A percentile compares a stretch with the other conserved stretches of the same genome.
These are phyloP conservation scores for Gasterosteus aculeatus DNA, from an alignment of 2,113 vertebrate genomes.

Conservation along the genomic window DNA sequence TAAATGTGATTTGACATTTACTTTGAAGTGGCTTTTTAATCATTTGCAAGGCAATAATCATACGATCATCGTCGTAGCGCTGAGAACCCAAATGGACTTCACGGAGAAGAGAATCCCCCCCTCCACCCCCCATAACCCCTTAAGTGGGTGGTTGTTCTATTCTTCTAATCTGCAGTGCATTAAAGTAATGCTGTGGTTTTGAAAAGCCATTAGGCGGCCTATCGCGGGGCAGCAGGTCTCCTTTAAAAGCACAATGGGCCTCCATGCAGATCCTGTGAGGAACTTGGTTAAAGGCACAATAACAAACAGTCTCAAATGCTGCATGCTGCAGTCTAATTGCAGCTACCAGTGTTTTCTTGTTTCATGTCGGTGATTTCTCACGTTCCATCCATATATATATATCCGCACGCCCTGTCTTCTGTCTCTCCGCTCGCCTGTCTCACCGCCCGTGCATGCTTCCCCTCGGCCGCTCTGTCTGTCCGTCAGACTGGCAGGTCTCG, in stretches of 20 bases:
- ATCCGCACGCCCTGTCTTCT: slow-evolving; percentile 63
- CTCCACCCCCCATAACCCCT: not conserved
- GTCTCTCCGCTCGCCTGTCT: slow-evolving; percentile 48
- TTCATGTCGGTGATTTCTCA: slow-evolving; percentile 45
- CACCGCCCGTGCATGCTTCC: slow-evolving; percentile 39
- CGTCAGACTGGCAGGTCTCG: slow-evolving; percentile 69
- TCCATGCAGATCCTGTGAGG: slow-evolving; percentile 72
- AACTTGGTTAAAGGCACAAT: slow-evolving; percentile 77
- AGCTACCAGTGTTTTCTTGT: slow-evolving; percentile 59
- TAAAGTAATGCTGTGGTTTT: slow-evolving; percentile 74
- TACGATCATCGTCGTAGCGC: not conserved
- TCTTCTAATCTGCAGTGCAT: slow-evolving; percentile 74
- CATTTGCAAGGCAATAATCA: slow-evolving; percentile 41
- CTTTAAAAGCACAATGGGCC: slow-evolving; percentile 77
- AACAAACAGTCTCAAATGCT: slow-evolving; percentile 74
- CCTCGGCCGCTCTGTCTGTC: slow-evolving; percentile 49
- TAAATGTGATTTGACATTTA: slow-evolving; percentile 38
- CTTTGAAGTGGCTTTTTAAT: slow-evolving; percentile 64
- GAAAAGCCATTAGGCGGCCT: slow-evolving; percentile 78
- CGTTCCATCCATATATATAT: slow-evolving; percentile 46
- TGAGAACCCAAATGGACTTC: slow-evolving; percentile 58
- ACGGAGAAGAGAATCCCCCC: slow-evolving; percentile 50
- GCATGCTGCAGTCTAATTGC: slow-evolving; percentile 71
- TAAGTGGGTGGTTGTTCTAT: slow-evolving; percentile 65
- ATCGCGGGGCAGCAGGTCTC: slow-evolving; percentile 71